Evolutionary conservation across 2,113 vertebrate species (phyloP).

Genomic region (Engystomops pustulosus): DNA sequence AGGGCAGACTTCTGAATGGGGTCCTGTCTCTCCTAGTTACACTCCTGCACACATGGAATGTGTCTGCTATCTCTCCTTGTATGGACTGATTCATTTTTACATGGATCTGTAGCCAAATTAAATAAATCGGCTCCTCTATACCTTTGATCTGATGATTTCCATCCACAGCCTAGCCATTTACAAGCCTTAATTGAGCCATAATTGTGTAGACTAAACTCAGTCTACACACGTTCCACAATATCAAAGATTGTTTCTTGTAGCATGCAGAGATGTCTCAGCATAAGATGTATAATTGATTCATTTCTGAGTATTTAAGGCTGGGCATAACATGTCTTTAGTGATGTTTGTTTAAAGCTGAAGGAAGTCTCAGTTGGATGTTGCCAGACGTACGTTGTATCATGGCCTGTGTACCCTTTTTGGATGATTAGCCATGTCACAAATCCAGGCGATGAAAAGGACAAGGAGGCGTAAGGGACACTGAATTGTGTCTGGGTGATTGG

Average conservation of each 20-base stretch:
- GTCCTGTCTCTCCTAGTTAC: too few species aligned
- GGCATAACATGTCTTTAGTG: constrained; percentile 29
- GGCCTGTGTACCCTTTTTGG: constrained; percentile 5
- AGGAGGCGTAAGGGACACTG: constrained; percentile 10
- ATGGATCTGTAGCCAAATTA: too few species aligned
- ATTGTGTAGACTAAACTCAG: constrained; percentile 28
- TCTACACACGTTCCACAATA: not conserved
- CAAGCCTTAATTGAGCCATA: constrained; percentile 13
- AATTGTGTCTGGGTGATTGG: constrained; percentile 64
- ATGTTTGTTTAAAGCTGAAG: constrained; percentile 37
- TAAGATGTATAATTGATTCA: constrained; percentile 53
- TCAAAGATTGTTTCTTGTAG: constrained; percentile 10
- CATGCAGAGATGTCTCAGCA: constrained; percentile 35
- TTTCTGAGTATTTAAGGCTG: constrained; percentile 46
- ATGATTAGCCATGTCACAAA: constrained; percentile 34
- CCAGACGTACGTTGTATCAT: not conserved
- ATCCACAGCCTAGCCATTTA: not conserved
- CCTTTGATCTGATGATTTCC: not conserved
- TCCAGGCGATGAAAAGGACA: constrained; percentile 40
- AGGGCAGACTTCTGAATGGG: too few species aligned
- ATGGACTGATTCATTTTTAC: too few species aligned
- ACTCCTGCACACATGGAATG: too few species aligned
- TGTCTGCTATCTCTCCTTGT: too few species aligned
- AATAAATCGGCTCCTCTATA: not conserved
- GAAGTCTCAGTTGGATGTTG: constrained; percentile 3